Evolutionary conservation across 2,888 invertebrate genomes (phyloP).

Genomic region (Luffia ferchaultella): DNA sequence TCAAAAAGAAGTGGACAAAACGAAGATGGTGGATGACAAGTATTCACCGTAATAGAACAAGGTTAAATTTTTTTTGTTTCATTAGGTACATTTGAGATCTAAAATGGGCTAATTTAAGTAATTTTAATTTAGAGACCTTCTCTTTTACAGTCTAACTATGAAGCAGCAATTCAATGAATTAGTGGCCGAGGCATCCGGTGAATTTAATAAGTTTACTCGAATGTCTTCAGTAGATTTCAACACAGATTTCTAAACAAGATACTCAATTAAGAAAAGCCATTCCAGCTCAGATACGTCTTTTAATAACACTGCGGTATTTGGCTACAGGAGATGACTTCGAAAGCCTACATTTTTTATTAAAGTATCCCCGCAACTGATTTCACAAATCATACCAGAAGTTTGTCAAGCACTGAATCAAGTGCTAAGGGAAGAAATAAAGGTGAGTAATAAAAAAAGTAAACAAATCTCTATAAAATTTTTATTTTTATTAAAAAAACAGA

Average conservation of each 20-base stretch:
- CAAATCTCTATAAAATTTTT: no score
- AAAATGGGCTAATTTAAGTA: no score
- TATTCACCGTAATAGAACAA: neutral
- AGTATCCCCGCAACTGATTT: conserved; percentile 8
- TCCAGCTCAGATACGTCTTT: conserved; percentile 5
- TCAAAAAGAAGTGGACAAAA: no score
- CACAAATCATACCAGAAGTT: conserved; percentile 10
- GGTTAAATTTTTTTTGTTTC: neutral
- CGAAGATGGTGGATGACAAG: neutral
- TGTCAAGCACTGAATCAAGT: conserved; percentile 7
- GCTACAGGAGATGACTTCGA: conserved; percentile 7
- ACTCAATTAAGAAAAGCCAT: conserved; percentile 7
- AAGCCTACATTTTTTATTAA: conserved; percentile 10
- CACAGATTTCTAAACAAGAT: conserved; percentile 8
- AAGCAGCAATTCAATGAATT: conserved; percentile 6
- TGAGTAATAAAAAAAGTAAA: no score
- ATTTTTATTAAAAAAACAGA: no score
- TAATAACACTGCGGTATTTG: conserved; percentile 6
- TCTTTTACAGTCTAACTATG: conserved; percentile 8
- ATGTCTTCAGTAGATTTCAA: conserved; percentile 8
- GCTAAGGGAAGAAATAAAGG: conserved; percentile 4
- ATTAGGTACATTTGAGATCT: no score
- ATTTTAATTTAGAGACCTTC: no score
- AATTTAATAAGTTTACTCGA: conserved; percentile 9
- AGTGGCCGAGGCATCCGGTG: conserved; percentile 6